phyloP scores from a whole-genome alignment of 2,797 vertebrate species.

The Poliocrania exsul region DNA sequence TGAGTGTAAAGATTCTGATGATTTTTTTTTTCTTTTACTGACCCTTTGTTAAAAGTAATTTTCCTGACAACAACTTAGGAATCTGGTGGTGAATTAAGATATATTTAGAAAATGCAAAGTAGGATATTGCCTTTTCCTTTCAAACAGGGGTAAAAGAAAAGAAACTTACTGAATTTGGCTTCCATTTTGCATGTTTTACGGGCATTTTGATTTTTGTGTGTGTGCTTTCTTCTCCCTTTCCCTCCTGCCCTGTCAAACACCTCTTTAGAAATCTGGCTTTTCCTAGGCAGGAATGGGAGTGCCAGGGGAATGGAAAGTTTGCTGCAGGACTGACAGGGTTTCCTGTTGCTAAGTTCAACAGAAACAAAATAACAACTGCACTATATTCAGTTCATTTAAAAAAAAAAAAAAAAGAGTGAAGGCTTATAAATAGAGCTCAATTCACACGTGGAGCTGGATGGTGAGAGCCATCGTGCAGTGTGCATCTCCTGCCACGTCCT shows the following conservation, averaged over 20 bases:
- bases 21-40: neutral
- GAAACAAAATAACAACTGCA: constrained; percentile 64
- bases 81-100: neutral
- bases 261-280: constrained; percentile 51
- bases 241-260: neutral
- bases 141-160: neutral
- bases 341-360: constrained; percentile 73
- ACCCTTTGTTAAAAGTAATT: neutral
- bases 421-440: constrained; percentile 56
- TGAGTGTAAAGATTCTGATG: neutral
- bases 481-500: neutral
- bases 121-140: neutral
- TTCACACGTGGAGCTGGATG: neutral
- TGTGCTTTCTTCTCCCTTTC: neutral
- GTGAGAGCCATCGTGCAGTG: neutral
- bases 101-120: neutral
- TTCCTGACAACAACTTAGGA: constrained; percentile 39
- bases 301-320: constrained; percentile 71
- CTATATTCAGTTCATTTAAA: constrained; percentile 8
- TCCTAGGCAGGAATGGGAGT: constrained; percentile 53
- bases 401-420: neutral
- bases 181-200: neutral
- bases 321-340: constrained; percentile 59
- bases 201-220: neutral
- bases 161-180: neutral